A percentile compares a stretch with the other conserved stretches of the same genome.
phyloP scores from a whole-genome alignment of 2,888 invertebrate species.

The Sabellastarte sp. region DNA sequence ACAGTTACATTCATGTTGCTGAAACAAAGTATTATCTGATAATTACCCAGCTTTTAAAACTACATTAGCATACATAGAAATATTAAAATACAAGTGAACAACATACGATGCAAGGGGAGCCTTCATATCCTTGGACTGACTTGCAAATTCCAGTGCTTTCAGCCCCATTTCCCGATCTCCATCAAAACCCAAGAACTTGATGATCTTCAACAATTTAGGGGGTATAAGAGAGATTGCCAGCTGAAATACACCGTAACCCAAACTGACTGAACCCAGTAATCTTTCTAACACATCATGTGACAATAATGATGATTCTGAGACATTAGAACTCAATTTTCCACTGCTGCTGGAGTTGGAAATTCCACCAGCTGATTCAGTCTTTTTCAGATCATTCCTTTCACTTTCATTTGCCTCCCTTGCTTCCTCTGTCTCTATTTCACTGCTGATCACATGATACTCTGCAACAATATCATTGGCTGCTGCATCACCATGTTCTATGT shows the following conservation, averaged over 20 bases:
- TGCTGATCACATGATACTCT: too few relatives aligned
- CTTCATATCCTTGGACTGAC: conserved; percentile 68
- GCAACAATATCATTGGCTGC: not conserved
- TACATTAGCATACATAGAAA: conserved; percentile 1
- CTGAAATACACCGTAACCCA: conserved; percentile 72
- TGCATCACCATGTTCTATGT: not conserved
- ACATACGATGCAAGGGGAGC: conserved; percentile 69
- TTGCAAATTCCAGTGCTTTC: conserved; percentile 65
- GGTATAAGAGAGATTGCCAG: conserved; percentile 70
- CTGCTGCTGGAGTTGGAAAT: not conserved
- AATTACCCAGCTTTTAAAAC: too few relatives aligned
- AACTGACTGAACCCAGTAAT: conserved; percentile 70
- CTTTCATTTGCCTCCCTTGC: not conserved
- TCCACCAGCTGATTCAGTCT: not conserved
- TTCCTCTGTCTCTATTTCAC: not conserved
- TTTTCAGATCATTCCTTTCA: not conserved
- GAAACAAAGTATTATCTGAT: too few relatives aligned
- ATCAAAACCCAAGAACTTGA: conserved; percentile 70
- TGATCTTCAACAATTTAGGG: conserved; percentile 64
- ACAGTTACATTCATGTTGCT: too few relatives aligned
- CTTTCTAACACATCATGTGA: conserved; percentile 62
- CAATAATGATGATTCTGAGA: not conserved
- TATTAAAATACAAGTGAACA: not conserved
- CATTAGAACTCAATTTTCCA: not conserved
- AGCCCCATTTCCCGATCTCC: conserved; percentile 67